Evolutionary conservation across 2,113 vertebrate genomes (phyloP), one percentile per base, ranked within the genome.

Genomic region (Todiramphus saurophagus): DNA sequence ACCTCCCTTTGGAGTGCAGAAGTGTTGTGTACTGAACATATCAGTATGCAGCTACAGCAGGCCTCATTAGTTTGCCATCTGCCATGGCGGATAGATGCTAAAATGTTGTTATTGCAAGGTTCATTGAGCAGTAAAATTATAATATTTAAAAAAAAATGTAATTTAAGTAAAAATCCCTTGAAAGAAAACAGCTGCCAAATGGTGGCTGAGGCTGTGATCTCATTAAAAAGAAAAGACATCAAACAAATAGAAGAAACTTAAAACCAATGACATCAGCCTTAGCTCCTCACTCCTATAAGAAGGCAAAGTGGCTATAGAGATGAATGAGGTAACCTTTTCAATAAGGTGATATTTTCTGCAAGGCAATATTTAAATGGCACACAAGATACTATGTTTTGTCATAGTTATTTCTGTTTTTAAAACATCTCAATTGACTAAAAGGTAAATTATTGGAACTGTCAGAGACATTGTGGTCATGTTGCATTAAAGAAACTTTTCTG

Each of bases 61-160:
- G 97, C 96, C 98, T 99, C 98, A 99, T 99, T 98, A 99, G 96
- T 97, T 98, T 97, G 94, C 98, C 98, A 99, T 99, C 98, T 99
- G 98, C 96, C 97, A 93, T 97, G 94, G 97, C 70, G 75, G 97
- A 97, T 98, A 98, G 98, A 98, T 98, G 97, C 97, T 98, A 97
- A 98, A 99, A 98, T 97, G 97, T 98, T 98, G 96, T 97, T 98
- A 97, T 98, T 98, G 97, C 91, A 98, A 98, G 97, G 97, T 98
- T 98, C 98, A 98, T 98, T 98, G 98, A 98, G 96, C 97, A 98
- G 94, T 97, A 97, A 98, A 98, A 98, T 98, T 98, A 98, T 98
- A 98, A 98, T 97, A 91, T 97, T 97, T 58, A 55, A 8, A 9
- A 50, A 69, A 82, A 96, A 91, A 95, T 64, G 75, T 83, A 96